Evolutionary conservation across 2,888 invertebrate genomes (phyloP).

Genomic region (Tortricodes alternella): DNA sequence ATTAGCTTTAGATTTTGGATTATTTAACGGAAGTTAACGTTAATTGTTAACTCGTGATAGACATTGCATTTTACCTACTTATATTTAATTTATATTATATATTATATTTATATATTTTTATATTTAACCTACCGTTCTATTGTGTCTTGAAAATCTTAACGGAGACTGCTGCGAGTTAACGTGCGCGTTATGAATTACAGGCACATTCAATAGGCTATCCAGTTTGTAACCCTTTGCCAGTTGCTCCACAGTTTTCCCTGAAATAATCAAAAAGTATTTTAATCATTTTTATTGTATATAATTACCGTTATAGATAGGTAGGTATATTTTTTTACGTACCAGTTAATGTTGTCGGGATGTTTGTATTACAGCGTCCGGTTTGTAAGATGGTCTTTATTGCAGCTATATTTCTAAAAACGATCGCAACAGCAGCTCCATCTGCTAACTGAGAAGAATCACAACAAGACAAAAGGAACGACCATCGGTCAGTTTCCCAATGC

Average conservation of each 20-base stretch:
- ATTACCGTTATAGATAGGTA: background rate
- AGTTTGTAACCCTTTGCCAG: slow-evolving; percentile 71
- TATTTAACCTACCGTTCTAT: slow-evolving; percentile 44
- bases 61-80: too few relatives aligned
- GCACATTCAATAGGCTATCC: slow-evolving; percentile 49
- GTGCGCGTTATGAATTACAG: slow-evolving; percentile 37
- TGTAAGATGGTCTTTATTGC: slow-evolving; percentile 66
- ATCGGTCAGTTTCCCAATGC: slow-evolving; percentile 64
- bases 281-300: background rate
- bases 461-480: slow-evolving; percentile 66
- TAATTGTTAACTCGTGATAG: too few relatives aligned
- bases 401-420: slow-evolving; percentile 63
- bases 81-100: background rate
- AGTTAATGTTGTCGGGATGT: slow-evolving; percentile 71
- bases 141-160: slow-evolving; percentile 45
- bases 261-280: slow-evolving; percentile 29
- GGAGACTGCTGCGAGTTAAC: slow-evolving; percentile 40
- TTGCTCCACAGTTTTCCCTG: slow-evolving; percentile 72
- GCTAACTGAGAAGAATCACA: slow-evolving; percentile 76
- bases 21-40: too few relatives aligned
- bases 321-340: slow-evolving; percentile 44
- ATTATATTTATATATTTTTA: background rate
- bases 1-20: too few relatives aligned
- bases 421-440: slow-evolving; percentile 74
- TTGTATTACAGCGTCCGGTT: slow-evolving; percentile 72